Base-by-base conservation (phyloP, 2,113 vertebrate genomes). In the Protobothrops flavoviridis region DNA sequence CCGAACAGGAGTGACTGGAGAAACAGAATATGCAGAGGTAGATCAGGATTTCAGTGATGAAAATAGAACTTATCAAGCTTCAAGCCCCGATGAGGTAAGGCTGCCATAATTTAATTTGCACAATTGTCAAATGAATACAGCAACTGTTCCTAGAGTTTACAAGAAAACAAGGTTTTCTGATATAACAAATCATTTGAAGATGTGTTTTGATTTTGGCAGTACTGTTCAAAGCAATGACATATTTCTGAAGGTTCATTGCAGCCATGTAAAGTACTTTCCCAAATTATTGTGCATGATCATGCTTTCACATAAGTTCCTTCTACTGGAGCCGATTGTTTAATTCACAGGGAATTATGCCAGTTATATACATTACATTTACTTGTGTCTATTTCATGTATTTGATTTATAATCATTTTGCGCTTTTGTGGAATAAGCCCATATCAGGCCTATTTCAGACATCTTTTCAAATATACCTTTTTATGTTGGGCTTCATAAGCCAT, bases 1-100 rank as follows among this genome's bases (percentile, higher is more conserved):
- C 0, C 98, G 97, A 0, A 87, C 94, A 10, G 93, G 96, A 0
- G 96, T 93, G 0, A 96, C 97, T 2, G 97, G 94, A 4, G 99
- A 99, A 96, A 97, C 98, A 0, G 99, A 99, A 95, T 97, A 97
- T 5, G 97, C 98, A 0, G 99, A 99, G 92, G 99, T 98, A 0
- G 99, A 99, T 96, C 99, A 99, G 96, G 99, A 99, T 96, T 99
- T 99, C 97, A 99, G 98, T 0, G 99, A 99, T 8, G 98, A 99
- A 96, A 99, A 98, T 96, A 98, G 99, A 90, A 98, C 98, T 21
- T 99, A 99, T 97, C 99, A 99, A 97, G 99, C 99, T 59, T 99
- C 99, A 95, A 99, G 99, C 94, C 99, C 99, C 0, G 99, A 99
- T 26, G 99, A 99, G 99, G 99, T 99, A 93, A 96, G 96, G 94